phyloP scores from a whole-genome alignment of 2,797 vertebrate species.

The Chlorospingus semifuscus region DNA sequence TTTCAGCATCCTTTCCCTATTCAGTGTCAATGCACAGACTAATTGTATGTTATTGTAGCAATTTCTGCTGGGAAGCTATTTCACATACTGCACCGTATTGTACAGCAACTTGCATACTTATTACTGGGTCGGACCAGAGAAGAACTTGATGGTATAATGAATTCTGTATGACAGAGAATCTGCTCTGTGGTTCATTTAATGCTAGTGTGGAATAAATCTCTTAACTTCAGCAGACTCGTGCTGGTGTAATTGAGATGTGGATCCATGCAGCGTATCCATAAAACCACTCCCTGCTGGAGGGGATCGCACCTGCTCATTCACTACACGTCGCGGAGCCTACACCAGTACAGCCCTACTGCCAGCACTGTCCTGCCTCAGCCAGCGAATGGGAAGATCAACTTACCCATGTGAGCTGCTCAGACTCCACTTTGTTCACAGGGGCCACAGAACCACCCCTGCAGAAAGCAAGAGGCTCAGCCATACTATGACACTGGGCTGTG shows the following conservation, averaged over 20 bases:
- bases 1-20: slow-evolving; percentile 18
- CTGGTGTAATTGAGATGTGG: background rate
- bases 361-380: background rate
- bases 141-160: background rate
- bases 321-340: rapidly evolving
- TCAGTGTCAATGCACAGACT: background rate
- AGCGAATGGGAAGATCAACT: background rate
- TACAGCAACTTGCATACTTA: background rate
- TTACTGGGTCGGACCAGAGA: background rate
- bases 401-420: background rate
- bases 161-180: background rate
- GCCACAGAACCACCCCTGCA: rapidly evolving
- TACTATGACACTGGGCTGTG: background rate
- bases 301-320: background rate
- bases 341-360: background rate
- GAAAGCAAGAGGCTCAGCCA: background rate
- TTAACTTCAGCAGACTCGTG: background rate
- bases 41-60: background rate
- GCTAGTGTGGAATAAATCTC: background rate
- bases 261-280: background rate
- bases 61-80: background rate
- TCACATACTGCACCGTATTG: background rate
- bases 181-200: background rate
- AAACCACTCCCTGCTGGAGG: background rate
- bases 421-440: background rate